These are phyloP conservation scores for Calephelis virginiensis DNA, from an alignment of 1,140 invertebrate genomes.

Conservation along the genomic window DNA sequence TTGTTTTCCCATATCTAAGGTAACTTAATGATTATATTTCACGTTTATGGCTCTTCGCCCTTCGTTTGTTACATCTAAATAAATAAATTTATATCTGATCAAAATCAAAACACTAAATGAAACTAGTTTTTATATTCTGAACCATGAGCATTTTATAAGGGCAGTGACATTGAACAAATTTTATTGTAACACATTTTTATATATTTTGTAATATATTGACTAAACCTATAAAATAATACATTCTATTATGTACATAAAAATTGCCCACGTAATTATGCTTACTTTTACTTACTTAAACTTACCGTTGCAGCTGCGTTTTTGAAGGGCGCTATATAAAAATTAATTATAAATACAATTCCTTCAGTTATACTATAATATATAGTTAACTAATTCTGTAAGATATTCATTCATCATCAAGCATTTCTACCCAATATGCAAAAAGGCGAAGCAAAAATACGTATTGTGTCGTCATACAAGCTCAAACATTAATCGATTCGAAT, in stretches of 20 bases:
- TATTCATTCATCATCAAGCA: too few relatives aligned
- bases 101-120: slow-evolving; percentile 8
- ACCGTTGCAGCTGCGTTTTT: too few relatives aligned
- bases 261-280: too few relatives aligned
- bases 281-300: too few relatives aligned
- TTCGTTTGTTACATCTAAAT: slow-evolving; percentile 33
- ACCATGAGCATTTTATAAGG: slow-evolving; percentile 47
- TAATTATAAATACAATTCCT: too few relatives aligned
- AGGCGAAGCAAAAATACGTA: too few relatives aligned
- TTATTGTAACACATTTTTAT: background rate
- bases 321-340: too few relatives aligned
- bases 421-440: too few relatives aligned
- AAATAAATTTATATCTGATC: slow-evolving; percentile 25
- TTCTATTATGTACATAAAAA: slow-evolving; percentile 1
- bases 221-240: background rate
- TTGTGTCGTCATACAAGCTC: too few relatives aligned
- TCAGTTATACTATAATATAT: too few relatives aligned
- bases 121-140: slow-evolving; percentile 17
- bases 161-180: slow-evolving; percentile 36
- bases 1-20: slow-evolving; percentile 39
- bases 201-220: background rate
- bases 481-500: too few relatives aligned
- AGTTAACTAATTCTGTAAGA: too few relatives aligned
- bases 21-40: slow-evolving; percentile 66
- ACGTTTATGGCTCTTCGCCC: slow-evolving; percentile 57